Evolutionary conservation across 2,113 vertebrate genomes (phyloP).

Genomic region (Trematomus loennbergii): DNA sequence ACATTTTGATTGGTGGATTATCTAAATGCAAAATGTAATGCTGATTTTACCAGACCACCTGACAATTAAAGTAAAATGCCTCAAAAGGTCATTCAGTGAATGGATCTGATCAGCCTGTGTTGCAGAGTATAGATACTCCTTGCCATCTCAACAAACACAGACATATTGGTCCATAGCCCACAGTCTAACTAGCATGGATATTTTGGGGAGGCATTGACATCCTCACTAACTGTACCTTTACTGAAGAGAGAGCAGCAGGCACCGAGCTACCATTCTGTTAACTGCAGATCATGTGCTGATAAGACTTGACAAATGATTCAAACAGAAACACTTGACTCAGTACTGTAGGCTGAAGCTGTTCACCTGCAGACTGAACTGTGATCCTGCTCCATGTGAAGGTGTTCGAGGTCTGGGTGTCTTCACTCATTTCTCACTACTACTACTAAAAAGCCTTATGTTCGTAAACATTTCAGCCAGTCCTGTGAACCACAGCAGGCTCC

Average conservation of each 20-base stretch:
- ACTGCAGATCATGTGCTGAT: neutral
- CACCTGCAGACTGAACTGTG: constrained; percentile 3
- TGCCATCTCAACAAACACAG: neutral
- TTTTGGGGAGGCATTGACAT: neutral
- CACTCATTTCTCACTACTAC: constrained; percentile 25
- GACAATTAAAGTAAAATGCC: neutral
- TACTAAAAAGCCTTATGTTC: constrained; percentile 50
- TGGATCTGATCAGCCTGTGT: neutral
- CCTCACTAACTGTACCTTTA: constrained; percentile 4
- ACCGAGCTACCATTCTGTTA: neutral
- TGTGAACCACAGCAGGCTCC: neutral
- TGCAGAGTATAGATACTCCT: neutral
- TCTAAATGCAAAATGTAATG: neutral
- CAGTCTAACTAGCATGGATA: neutral
- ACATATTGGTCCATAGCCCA: neutral
- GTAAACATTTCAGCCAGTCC: constrained; percentile 51
- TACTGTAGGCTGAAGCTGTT: constrained; percentile 13
- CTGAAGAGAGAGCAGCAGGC: constrained; percentile 29
- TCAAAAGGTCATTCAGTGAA: neutral
- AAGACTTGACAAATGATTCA: constrained; percentile 3
- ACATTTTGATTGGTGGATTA: neutral
- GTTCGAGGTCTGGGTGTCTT: neutral
- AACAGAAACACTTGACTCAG: constrained; percentile 1
- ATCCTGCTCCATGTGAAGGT: neutral
- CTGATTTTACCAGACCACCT: neutral